These are phyloP conservation scores for Ciconia maguari DNA, from an alignment of 2,113 vertebrate species.

Conservation along the genomic window DNA sequence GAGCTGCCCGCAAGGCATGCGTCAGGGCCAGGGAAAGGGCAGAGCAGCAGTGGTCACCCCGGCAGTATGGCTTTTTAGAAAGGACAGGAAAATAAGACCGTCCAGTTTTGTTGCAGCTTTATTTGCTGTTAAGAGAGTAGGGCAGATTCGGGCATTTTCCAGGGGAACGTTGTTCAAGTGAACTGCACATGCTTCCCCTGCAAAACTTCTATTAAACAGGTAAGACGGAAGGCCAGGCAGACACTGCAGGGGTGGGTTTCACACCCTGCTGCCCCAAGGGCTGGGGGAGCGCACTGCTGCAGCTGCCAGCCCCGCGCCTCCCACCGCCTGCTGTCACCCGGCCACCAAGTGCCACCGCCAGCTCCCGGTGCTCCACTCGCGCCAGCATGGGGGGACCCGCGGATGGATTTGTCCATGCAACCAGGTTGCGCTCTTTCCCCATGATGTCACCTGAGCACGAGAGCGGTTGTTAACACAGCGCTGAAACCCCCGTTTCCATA, in stretches of 20 bases:
- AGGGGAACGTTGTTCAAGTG: rapidly evolving
- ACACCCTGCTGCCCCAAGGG: rapidly evolving
- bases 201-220: neutral
- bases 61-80: neutral
- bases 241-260: neutral
- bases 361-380: neutral
- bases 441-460: neutral
- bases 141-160: neutral
- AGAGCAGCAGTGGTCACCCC: neutral
- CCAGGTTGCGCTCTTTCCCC: neutral
- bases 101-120: neutral
- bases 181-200: rapidly evolving
- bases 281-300: rapidly evolving
- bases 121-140: neutral
- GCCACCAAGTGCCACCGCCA: rapidly evolving
- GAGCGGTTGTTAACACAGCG: rapidly evolving
- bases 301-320: neutral
- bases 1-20: rapidly evolving
- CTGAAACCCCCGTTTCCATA: rapidly evolving
- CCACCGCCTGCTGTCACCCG: rapidly evolving
- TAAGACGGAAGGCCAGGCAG: neutral
- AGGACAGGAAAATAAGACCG: neutral
- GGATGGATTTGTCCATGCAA: neutral
- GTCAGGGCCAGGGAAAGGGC: neutral
- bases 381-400: rapidly evolving